These are phyloP conservation scores for Callospermophilus lateralis DNA, from an alignment of 2,113 vertebrate genomes.

Conservation along the genomic window DNA sequence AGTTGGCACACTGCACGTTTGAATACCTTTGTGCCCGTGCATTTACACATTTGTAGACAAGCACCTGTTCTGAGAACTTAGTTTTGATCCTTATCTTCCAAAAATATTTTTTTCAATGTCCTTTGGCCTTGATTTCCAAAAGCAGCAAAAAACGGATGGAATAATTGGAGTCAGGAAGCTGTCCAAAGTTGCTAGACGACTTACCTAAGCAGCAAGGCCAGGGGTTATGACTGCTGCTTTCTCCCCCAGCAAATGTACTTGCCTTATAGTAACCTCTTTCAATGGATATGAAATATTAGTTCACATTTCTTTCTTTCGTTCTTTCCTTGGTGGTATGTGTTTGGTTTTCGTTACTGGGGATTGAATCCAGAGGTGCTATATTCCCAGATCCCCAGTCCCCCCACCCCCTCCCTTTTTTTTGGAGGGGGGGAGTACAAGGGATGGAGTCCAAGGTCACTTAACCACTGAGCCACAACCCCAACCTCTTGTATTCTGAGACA, in stretches of 20 bases:
- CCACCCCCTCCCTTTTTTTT: too few species aligned
- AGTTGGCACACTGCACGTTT: slow-evolving; percentile 29
- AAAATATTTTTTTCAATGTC: slow-evolving; percentile 38
- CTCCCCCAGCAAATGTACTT: neutral
- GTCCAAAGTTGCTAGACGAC: neutral
- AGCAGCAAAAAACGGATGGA: slow-evolving; percentile 22
- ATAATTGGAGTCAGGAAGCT: neutral
- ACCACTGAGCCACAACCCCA: too few species aligned
- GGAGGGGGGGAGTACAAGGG: too few species aligned
- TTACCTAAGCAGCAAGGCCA: neutral
- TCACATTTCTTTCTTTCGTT: neutral
- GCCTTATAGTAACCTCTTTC: neutral
- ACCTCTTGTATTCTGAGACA: too few species aligned
- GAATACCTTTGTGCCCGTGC: slow-evolving; percentile 26
- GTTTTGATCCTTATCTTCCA: slow-evolving; percentile 69
- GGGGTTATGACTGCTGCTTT: neutral
- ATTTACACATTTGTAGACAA: slow-evolving; percentile 6
- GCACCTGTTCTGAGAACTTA: slow-evolving; percentile 67
- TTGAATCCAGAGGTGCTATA: too few species aligned
- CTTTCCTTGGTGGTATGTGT: too few species aligned
- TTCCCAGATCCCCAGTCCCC: too few species aligned
- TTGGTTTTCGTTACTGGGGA: too few species aligned
- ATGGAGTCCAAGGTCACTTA: too few species aligned
- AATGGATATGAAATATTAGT: neutral
- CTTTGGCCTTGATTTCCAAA: slow-evolving; percentile 18